Percentiles rank a stretch among this genome's conserved stretches.
Evolutionary conservation across 2,113 vertebrate species (phyloP).

Genomic region (Centropus bengalensis): DNA sequence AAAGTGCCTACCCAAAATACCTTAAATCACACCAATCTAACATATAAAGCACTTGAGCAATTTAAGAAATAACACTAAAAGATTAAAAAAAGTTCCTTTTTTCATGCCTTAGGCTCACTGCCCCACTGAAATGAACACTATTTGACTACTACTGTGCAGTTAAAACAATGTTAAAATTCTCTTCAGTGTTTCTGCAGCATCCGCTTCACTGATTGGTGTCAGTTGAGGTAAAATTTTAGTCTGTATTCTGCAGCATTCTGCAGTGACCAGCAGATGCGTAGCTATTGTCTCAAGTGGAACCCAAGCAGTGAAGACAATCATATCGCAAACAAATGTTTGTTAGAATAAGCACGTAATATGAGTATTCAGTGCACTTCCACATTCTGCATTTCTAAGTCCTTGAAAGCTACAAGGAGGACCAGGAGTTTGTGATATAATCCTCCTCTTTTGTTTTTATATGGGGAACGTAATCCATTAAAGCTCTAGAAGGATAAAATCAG

Average conservation of each 20-base stretch:
- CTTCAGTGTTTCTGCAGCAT: neutral
- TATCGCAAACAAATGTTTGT: slow-evolving; percentile 30
- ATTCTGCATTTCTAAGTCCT: neutral
- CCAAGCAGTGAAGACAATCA: slow-evolving; percentile 32
- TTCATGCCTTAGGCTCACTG: neutral
- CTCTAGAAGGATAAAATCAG: neutral
- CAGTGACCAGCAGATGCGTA: slow-evolving; percentile 41
- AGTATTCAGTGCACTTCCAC: neutral
- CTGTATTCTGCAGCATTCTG: slow-evolving; percentile 19
- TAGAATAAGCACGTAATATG: neutral
- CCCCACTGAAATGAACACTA: neutral
- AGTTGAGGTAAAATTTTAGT: slow-evolving; percentile 35
- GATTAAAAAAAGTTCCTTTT: neutral
- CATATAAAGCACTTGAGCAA: neutral
- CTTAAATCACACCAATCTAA: neutral
- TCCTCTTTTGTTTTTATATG: neutral
- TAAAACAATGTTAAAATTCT: slow-evolving; percentile 15
- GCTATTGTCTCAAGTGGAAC: slow-evolving; percentile 16
- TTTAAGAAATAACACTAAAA: neutral
- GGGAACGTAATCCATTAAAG: neutral
- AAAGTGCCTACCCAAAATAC: neutral
- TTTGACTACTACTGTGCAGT: slow-evolving; percentile 8
- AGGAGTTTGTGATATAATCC: neutral
- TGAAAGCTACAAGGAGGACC: neutral
- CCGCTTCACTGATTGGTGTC: slow-evolving; percentile 48